phyloP scores from a whole-genome alignment of 2,797 vertebrate species.

The Hephaestus fuliginosus region DNA sequence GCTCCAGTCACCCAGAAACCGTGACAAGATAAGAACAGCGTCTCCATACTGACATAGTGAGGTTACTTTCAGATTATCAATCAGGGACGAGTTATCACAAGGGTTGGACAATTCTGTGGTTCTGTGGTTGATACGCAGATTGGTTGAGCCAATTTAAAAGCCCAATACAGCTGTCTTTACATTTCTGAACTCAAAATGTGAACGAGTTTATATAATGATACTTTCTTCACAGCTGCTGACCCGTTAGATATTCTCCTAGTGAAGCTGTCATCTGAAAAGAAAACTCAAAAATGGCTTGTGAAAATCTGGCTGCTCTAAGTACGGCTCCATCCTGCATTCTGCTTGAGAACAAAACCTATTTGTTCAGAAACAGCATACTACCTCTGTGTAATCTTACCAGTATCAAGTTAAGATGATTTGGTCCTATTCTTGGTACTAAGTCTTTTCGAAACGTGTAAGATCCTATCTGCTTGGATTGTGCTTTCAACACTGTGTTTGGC shows the following conservation, averaged over 20 bases:
- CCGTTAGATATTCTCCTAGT: neutral
- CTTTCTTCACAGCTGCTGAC: neutral
- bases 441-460: conserved; percentile 56
- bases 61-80: conserved; percentile 23
- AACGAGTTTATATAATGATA: conserved; percentile 3
- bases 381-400: conserved; percentile 41
- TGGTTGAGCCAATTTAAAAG: neutral
- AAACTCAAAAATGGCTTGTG: conserved; percentile 27
- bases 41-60: conserved; percentile 27
- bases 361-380: conserved; percentile 19
- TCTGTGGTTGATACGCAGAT: neutral
- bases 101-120: neutral
- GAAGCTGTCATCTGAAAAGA: conserved; percentile 13
- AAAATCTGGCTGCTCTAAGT: conserved; percentile 39
- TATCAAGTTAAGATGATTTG: conserved; percentile 40
- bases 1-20: conserved; percentile 69
- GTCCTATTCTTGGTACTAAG: neutral
- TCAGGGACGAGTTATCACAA: neutral
- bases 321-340: conserved; percentile 5
- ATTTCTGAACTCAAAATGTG: neutral
- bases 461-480: conserved; percentile 55
- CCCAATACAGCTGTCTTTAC: neutral
- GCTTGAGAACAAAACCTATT: conserved; percentile 37
- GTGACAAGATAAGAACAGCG: conserved; percentile 50
- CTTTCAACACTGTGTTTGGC: conserved; percentile 31